These are phyloP conservation scores for Cosmopolites sordidus DNA, from an alignment of 2,888 invertebrate species.

Conservation along the genomic window DNA sequence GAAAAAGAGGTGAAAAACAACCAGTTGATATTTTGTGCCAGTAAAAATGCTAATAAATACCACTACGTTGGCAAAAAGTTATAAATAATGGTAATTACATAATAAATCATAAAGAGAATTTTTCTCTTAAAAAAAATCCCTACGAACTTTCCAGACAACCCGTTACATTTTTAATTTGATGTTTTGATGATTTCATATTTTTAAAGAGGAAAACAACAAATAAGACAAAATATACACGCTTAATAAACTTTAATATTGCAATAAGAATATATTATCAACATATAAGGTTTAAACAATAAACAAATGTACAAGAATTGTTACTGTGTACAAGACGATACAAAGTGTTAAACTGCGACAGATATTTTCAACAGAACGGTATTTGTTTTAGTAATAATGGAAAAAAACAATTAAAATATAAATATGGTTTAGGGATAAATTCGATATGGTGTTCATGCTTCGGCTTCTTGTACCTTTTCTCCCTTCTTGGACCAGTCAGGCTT, in stretches of 20 bases:
- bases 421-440: neutral
- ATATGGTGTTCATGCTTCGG: constrained; percentile 67
- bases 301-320: constrained; percentile 22
- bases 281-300: constrained; percentile 21
- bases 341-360: neutral
- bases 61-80: no score
- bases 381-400: neutral
- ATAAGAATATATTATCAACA: constrained; percentile 18
- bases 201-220: constrained; percentile 11
- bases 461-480: constrained; percentile 79
- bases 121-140: no score
- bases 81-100: no score
- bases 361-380: no score
- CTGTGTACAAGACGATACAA: constrained; percentile 20
- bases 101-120: no score
- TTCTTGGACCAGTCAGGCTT: constrained; percentile 95
- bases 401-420: neutral
- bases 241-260: constrained; percentile 13
- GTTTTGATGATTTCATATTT: no score
- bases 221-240: constrained; percentile 12
- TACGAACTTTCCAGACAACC: no score
- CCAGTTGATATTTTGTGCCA: no score
- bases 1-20: no score
- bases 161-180: no score
- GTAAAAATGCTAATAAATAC: no score